Evolutionary conservation across 2,113 vertebrate genomes (phyloP).

Genomic region (Callipepla californica): DNA sequence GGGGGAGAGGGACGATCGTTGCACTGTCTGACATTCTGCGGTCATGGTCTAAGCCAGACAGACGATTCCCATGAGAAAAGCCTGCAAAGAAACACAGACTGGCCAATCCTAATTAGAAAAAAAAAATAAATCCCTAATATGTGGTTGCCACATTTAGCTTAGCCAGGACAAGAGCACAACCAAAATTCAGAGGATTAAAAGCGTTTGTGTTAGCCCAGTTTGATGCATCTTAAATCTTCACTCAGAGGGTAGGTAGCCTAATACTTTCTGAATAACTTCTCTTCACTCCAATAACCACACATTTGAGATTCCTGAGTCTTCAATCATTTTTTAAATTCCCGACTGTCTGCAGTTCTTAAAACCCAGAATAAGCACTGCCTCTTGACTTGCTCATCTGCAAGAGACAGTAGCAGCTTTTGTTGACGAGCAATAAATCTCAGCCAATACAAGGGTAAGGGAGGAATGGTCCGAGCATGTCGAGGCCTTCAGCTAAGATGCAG

Average conservation of each 20-base stretch:
- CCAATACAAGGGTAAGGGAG: background rate
- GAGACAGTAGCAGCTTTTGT: background rate
- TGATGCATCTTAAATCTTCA: background rate
- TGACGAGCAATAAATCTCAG: background rate
- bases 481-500: background rate
- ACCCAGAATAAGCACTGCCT: background rate
- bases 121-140: background rate
- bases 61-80: conserved; percentile 38
- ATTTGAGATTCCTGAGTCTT: background rate
- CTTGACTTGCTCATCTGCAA: background rate
- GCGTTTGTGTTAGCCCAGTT: background rate
- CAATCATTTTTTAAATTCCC: background rate
- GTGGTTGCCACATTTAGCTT: background rate
- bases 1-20: background rate
- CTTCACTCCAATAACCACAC: background rate
- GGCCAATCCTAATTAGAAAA: background rate
- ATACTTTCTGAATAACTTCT: background rate
- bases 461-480: background rate
- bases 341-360: background rate
- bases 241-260: background rate
- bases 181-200: background rate
- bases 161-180: background rate
- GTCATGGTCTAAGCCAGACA: background rate
- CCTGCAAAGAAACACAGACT: background rate
- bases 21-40: background rate